phyloP scores from a whole-genome alignment of 2,113 vertebrate species.

The Chionis minor region DNA sequence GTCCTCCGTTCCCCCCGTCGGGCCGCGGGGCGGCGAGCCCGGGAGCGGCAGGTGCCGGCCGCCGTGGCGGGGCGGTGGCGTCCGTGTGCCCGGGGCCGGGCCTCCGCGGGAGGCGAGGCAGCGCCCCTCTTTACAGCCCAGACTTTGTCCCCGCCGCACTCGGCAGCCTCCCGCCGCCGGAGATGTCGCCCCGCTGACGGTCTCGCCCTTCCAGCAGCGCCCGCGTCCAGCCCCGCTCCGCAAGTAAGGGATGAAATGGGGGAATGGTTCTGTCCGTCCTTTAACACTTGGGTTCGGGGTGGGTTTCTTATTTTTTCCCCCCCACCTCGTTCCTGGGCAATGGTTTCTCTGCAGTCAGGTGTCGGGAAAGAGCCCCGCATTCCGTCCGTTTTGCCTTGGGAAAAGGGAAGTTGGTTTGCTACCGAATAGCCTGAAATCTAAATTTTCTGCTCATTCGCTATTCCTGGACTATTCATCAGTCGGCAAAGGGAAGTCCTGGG shows the following conservation, averaged over 20 bases:
- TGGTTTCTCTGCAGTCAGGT: neutral
- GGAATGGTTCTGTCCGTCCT: too few species aligned
- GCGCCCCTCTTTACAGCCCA: neutral
- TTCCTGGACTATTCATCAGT: neutral
- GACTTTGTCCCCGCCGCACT: slow-evolving; percentile 58
- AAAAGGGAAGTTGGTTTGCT: too few species aligned
- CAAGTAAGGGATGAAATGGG: neutral
- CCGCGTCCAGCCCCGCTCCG: neutral
- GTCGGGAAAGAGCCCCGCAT: accelerated
- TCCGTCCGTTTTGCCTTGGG: too few species aligned
- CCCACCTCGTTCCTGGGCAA: neutral
- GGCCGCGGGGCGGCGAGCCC: neutral
- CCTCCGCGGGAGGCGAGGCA: neutral
- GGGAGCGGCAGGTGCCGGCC: neutral
- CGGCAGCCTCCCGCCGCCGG: neutral
- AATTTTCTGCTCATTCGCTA: accelerated
- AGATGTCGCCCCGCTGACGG: neutral
- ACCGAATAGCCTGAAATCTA: accelerated
- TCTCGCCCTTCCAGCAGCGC: neutral
- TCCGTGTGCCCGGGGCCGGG: neutral
- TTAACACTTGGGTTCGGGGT: too few species aligned
- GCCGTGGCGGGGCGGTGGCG: too few species aligned
- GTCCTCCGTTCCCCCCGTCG: neutral
- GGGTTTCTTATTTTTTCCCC: too few species aligned
- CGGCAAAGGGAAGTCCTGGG: neutral